phyloP scores from a whole-genome alignment of 2,888 invertebrate genomes.

The Bimastos eiseni region DNA sequence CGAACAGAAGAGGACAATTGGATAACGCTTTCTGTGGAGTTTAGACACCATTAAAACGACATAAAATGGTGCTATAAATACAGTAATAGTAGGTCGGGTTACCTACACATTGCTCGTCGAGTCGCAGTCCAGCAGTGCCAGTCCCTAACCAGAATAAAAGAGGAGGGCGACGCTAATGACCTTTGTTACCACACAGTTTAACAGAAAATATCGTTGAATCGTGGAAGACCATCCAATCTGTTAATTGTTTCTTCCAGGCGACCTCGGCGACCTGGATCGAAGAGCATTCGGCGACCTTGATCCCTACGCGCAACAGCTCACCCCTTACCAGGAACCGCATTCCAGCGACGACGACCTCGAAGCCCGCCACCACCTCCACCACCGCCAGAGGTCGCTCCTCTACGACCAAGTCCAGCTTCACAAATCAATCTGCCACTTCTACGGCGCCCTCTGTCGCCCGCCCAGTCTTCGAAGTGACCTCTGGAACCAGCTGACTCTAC shows the following conservation, averaged over 20 bases:
- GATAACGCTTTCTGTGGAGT: too few relatives aligned
- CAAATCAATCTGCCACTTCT: not conserved
- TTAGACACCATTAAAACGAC: too few relatives aligned
- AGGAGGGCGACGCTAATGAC: too few relatives aligned
- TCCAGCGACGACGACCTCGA: not conserved
- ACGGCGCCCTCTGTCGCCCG: not conserved
- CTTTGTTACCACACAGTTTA: too few relatives aligned
- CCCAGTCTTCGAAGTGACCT: not conserved
- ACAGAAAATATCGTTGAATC: too few relatives aligned
- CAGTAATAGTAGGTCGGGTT: too few relatives aligned
- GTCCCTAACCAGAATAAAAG: too few relatives aligned
- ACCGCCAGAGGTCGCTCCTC: not conserved
- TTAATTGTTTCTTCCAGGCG: not conserved
- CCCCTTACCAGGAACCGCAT: not conserved
- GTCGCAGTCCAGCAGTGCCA: too few relatives aligned
- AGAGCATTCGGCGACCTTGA: not conserved
- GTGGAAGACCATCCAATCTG: too few relatives aligned
- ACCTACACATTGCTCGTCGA: too few relatives aligned
- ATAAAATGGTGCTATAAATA: too few relatives aligned
- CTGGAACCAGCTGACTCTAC: not conserved
- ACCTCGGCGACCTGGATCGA: not conserved
- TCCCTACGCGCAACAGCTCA: not conserved
- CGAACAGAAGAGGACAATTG: too few relatives aligned
- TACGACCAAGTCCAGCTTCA: not conserved
- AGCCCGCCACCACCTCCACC: not conserved